Conservation (phyloP, 2,113 vertebrate genomes). For the Tonatia bakeri region DNA sequence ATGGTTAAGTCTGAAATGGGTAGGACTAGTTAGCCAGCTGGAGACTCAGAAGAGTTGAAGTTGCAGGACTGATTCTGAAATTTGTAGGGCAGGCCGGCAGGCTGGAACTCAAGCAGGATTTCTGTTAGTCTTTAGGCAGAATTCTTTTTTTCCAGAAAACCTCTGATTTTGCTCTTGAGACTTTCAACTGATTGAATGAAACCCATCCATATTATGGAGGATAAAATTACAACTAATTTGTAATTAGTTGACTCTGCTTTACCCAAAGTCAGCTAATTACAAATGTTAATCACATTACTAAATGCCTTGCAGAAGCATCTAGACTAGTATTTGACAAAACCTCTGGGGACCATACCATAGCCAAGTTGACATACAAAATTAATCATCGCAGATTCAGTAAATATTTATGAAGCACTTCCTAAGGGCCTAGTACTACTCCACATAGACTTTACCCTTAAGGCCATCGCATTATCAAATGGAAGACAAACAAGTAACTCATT, state of each 20-base stretch:
- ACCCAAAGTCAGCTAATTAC: not conserved
- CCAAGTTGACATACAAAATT: not conserved
- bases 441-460: not conserved
- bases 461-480: not conserved
- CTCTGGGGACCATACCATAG: not conserved
- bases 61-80: not conserved
- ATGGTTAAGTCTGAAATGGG: not conserved
- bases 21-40: not conserved
- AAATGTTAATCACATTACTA: constrained; percentile 7
- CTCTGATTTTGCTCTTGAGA: not conserved
- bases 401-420: not conserved
- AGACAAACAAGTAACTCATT: not conserved
- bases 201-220: not conserved
- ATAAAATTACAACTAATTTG: not conserved
- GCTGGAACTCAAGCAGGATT: not conserved
- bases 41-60: not conserved
- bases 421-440: not conserved
- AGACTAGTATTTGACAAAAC: not conserved
- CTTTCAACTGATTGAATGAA: not conserved
- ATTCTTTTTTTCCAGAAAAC: constrained; percentile 8
- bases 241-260: not conserved
- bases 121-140: not conserved
- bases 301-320: not conserved
- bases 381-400: not conserved
- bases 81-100: not conserved